Evolutionary conservation across 35 echinoderm and acorn worm species (phyloP).

Genomic region (Diadema setosum): DNA sequence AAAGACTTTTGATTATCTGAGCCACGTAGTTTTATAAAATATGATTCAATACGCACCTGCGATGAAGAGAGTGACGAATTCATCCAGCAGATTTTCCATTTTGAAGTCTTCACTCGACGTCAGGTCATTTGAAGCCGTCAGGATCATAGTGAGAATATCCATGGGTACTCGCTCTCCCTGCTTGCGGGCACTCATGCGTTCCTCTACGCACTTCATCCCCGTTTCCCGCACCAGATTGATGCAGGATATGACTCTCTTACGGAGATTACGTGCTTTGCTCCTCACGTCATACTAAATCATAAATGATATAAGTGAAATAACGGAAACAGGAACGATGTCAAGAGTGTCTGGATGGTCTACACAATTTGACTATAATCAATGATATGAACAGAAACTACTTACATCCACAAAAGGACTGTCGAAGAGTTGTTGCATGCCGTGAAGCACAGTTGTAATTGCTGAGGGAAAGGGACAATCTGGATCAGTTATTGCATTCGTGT

Average conservation of each 20-base stretch:
- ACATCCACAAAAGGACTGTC: background rate
- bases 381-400: too few relatives aligned
- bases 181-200: slow-evolving; percentile 35
- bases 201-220: slow-evolving; percentile 31
- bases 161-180: slow-evolving; percentile 13
- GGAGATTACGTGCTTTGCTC: too few relatives aligned
- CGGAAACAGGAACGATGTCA: too few relatives aligned
- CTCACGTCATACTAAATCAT: too few relatives aligned
- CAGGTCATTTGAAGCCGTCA: slow-evolving; percentile 6
- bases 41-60: too few relatives aligned
- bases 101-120: background rate
- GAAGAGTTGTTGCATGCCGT: background rate
- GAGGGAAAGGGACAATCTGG: background rate
- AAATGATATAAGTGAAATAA: too few relatives aligned
- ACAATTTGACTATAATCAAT: too few relatives aligned
- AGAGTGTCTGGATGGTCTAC: too few relatives aligned
- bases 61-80: slow-evolving; percentile 70
- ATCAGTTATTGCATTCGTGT: background rate
- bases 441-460: background rate
- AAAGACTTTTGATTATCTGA: background rate
- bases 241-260: too few relatives aligned
- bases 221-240: slow-evolving; percentile 19
- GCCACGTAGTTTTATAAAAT: too few relatives aligned
- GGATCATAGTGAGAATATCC: slow-evolving; percentile 62
- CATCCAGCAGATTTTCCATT: slow-evolving; percentile 72